phyloP scores from a whole-genome alignment of 2,113 vertebrate genomes.

The Rhabdomys dilectus region DNA sequence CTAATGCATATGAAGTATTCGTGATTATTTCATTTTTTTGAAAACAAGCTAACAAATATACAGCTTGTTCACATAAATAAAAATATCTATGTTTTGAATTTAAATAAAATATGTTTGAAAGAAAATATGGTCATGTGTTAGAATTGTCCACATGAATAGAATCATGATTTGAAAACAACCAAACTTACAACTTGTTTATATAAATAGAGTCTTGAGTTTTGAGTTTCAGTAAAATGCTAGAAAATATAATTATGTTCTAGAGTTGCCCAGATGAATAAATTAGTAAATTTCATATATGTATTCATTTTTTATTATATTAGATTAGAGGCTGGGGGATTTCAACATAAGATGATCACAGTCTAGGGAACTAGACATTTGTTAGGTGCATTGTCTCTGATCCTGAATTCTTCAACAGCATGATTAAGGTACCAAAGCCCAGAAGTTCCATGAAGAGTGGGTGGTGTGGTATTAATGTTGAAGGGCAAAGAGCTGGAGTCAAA shows the following conservation, averaged over 20 bases:
- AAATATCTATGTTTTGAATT: background rate
- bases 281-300: background rate
- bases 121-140: too few species aligned
- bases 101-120: background rate
- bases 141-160: too few species aligned
- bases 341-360: background rate
- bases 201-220: background rate
- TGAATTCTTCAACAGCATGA: background rate
- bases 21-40: background rate
- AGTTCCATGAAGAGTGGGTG: background rate
- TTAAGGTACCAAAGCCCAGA: background rate
- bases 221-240: background rate
- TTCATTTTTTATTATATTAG: background rate
- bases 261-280: background rate
- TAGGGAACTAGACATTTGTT: background rate
- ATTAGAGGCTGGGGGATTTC: background rate
- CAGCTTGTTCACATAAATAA: background rate
- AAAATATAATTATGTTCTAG: background rate
- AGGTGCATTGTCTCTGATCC: background rate
- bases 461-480: background rate
- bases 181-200: background rate
- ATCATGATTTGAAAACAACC: background rate
- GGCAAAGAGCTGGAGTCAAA: background rate
- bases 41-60: background rate
- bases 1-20: background rate